These are phyloP conservation scores for Dipodomys merriami DNA, from an alignment of 2,113 vertebrate species.

Conservation along the genomic window DNA sequence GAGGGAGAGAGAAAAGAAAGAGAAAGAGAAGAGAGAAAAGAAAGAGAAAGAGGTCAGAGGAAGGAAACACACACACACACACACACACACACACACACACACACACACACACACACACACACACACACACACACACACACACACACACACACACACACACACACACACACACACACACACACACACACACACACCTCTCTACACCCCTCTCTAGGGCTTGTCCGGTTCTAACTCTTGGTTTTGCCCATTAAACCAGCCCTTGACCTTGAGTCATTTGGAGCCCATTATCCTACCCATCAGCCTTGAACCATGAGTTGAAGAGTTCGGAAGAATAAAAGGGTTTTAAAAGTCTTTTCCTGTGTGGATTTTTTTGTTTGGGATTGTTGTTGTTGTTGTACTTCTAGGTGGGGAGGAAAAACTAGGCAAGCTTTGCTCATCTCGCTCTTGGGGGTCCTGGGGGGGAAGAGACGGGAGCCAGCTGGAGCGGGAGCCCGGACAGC, in stretches of 20 bases:
- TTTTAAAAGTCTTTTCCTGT: not conserved
- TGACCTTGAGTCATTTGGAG: not conserved
- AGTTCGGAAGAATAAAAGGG: slow-evolving; percentile 3
- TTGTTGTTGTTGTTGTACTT: not conserved
- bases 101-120: too few relatives aligned
- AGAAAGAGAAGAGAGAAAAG: not conserved
- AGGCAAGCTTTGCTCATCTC: not conserved
- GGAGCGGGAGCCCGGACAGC: not conserved
- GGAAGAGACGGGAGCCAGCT: not conserved
- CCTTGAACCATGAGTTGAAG: not conserved
- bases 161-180: too few relatives aligned
- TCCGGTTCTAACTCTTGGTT: not conserved
- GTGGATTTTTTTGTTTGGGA: not conserved
- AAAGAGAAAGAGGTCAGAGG: too few relatives aligned
- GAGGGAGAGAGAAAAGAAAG: not conserved
- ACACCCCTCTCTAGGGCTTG: not conserved
- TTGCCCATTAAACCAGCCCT: slow-evolving; percentile 30
- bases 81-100: not conserved
- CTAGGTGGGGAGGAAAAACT: not conserved
- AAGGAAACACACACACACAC: too few relatives aligned
- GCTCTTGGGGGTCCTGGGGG: not conserved
- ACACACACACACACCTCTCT: too few relatives aligned
- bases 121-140: too few relatives aligned
- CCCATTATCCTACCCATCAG: not conserved
- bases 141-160: not conserved